phyloP scores from a whole-genome alignment of 1,140 invertebrate genomes.

The Paralvinella palmiformis region DNA sequence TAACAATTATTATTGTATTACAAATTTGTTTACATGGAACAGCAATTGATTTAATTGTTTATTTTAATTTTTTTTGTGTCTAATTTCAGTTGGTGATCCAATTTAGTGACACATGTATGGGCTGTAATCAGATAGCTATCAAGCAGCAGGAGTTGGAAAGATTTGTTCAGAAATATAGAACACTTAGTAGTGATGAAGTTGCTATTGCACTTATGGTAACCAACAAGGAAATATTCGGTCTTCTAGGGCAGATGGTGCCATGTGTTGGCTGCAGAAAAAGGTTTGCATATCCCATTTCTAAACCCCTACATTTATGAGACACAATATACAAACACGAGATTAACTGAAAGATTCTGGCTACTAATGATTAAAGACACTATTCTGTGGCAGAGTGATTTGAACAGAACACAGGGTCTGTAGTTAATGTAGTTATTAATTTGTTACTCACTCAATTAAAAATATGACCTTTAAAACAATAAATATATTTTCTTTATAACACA shows the following conservation, averaged over 20 bases:
- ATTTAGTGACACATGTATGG: conserved; percentile 71
- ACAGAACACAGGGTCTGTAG: too few relatives aligned
- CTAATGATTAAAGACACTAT: too few relatives aligned
- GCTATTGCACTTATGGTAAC: conserved; percentile 73
- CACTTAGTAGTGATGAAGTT: conserved; percentile 71
- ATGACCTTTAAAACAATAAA: too few relatives aligned
- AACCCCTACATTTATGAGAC: neutral
- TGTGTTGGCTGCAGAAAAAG: conserved; percentile 87
- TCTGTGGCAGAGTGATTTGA: too few relatives aligned
- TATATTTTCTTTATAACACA: too few relatives aligned
- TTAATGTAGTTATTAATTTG: too few relatives aligned
- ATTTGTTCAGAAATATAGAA: conserved; percentile 71
- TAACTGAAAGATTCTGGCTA: too few relatives aligned
- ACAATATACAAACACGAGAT: too few relatives aligned
- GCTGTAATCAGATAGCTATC: conserved; percentile 64
- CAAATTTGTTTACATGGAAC: conserved; percentile 5
- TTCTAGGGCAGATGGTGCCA: conserved; percentile 80
- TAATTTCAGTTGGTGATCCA: conserved; percentile 81
- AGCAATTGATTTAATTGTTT: conserved; percentile 5
- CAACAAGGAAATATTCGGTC: conserved; percentile 71
- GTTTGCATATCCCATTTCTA: conserved; percentile 50
- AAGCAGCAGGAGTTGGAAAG: conserved; percentile 73
- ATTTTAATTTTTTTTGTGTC: conserved; percentile 25
- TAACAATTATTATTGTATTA: neutral
- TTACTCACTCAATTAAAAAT: too few relatives aligned